A percentile compares a stretch with the other conserved stretches of the same genome.
Conservation (phyloP, 2,113 vertebrate species). For the Chunga burmeisteri region DNA sequence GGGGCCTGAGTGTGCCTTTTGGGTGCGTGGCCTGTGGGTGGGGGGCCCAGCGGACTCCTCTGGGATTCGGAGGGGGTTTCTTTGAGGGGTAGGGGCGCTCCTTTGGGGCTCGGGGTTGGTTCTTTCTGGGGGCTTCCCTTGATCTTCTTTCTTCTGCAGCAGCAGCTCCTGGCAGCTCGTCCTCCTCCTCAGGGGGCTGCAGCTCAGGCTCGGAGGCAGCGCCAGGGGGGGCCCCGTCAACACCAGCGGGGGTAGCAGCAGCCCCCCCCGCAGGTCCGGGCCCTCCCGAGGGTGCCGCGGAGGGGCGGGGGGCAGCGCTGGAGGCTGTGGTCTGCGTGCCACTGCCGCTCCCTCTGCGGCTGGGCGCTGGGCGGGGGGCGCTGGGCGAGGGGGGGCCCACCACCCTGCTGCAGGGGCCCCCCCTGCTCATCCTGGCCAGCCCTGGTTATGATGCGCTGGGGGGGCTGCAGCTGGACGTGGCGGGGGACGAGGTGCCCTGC, state of each 20-base stretch:
- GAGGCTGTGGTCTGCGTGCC: slow-evolving; percentile 74
- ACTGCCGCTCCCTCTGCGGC: slow-evolving; percentile 73
- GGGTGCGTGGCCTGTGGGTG: neutral
- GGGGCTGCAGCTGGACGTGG: slow-evolving; percentile 85
- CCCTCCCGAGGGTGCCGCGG: slow-evolving; percentile 38
- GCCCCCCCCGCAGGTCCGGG: slow-evolving; percentile 26
- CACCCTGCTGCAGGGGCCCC: slow-evolving; percentile 76
- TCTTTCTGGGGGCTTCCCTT: neutral
- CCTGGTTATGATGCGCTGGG: slow-evolving; percentile 86
- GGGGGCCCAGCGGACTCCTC: neutral
- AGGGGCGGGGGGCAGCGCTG: slow-evolving; percentile 33
- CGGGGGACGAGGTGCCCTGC: slow-evolving; percentile 81
- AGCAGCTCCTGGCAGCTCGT: slow-evolving; percentile 2
- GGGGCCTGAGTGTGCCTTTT: neutral
- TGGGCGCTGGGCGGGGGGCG: slow-evolving; percentile 66
- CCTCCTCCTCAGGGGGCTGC: slow-evolving; percentile 24
- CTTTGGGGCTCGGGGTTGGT: neutral
- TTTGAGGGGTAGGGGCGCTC: no score
- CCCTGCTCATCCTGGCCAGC: slow-evolving; percentile 90
- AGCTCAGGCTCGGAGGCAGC: slow-evolving; percentile 30
- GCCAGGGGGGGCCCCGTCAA: neutral
- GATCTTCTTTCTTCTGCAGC: neutral
- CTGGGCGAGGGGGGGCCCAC: slow-evolving; percentile 78
- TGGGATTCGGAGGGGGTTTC: neutral
- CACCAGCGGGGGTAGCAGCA: neutral